phyloP scores from a whole-genome alignment of 2,113 vertebrate species.

The Calypte anna region DNA sequence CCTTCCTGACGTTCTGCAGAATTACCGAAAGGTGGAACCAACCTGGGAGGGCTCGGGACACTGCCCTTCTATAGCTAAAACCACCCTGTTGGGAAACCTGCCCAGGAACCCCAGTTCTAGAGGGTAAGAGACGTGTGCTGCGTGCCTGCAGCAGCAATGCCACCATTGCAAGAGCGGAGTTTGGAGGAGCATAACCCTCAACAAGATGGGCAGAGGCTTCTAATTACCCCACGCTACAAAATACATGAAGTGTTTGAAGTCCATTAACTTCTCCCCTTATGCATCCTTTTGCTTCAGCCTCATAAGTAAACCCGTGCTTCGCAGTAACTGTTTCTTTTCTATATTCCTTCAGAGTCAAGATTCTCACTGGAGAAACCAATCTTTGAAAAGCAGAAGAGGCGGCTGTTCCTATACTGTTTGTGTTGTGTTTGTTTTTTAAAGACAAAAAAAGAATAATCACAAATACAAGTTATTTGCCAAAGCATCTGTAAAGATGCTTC shows the following conservation, averaged over 20 bases:
- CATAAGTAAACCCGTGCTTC: not conserved
- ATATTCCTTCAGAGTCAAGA: not conserved
- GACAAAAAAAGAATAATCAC: not conserved
- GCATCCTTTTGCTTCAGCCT: not conserved
- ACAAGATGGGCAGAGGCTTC: not conserved
- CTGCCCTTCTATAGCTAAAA: not conserved
- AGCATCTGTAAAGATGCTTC: not conserved
- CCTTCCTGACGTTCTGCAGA: accelerated
- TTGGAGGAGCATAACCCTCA: not conserved
- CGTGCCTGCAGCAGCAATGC: accelerated
- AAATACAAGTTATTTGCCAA: not conserved
- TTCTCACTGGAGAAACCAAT: not conserved
- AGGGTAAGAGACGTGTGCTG: not conserved
- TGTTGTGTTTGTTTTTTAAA: accelerated
- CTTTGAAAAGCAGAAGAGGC: not conserved
- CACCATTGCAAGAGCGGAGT: accelerated
- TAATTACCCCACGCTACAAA: not conserved
- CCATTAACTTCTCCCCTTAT: not conserved
- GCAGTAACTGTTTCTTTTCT: not conserved
- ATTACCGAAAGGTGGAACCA: not conserved
- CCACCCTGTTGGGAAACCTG: accelerated
- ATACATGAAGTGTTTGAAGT: accelerated
- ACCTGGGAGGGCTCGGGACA: accelerated
- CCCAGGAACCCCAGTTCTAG: not conserved
- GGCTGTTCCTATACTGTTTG: not conserved